Evolutionary conservation across 2,113 vertebrate species (phyloP).

Genomic region (Probosciger aterrimus): DNA sequence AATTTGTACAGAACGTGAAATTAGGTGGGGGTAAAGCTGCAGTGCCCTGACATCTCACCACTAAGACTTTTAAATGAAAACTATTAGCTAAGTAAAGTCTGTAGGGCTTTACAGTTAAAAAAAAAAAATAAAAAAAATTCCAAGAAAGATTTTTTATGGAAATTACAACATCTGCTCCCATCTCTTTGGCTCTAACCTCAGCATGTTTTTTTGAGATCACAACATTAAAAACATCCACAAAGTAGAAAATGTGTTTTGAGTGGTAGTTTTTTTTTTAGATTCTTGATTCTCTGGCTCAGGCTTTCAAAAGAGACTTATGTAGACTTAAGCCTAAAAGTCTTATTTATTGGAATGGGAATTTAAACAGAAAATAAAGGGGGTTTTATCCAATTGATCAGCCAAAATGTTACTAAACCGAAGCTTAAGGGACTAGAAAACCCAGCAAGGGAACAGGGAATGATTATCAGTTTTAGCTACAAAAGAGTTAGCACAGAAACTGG

Average conservation of each 20-base stretch:
- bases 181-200: background rate
- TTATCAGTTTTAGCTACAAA: slow-evolving; percentile 42
- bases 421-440: slow-evolving; percentile 22
- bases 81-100: background rate
- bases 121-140: background rate
- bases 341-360: slow-evolving; percentile 56
- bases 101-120: background rate
- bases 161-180: slow-evolving; percentile 9
- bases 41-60: background rate
- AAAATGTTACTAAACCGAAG: slow-evolving; percentile 55
- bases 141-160: slow-evolving; percentile 1
- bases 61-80: slow-evolving; percentile 26
- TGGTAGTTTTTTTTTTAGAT: background rate
- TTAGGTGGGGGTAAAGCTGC: background rate
- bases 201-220: background rate
- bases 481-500: background rate
- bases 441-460: background rate
- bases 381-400: slow-evolving; percentile 34
- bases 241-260: slow-evolving; percentile 12
- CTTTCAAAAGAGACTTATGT: slow-evolving; percentile 15
- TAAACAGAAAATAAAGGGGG: slow-evolving; percentile 42
- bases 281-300: slow-evolving; percentile 12
- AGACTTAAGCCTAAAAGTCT: slow-evolving; percentile 36
- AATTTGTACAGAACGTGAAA: background rate
- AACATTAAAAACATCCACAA: slow-evolving; percentile 14